phyloP scores from a whole-genome alignment of 2,113 vertebrate species.

The Australoheros scitulus region DNA sequence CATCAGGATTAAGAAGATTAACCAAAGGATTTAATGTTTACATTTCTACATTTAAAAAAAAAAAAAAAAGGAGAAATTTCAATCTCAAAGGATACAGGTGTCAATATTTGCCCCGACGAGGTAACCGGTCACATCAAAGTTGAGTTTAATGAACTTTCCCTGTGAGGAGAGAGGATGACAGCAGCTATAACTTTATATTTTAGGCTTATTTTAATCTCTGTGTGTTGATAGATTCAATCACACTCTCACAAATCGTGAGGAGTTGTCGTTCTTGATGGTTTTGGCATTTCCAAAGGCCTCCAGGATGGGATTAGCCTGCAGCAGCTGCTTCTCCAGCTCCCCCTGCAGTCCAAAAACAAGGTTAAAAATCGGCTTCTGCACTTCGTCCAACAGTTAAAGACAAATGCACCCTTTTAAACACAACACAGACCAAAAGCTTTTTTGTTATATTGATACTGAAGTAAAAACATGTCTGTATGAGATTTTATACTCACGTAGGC shows the following conservation, averaged over 20 bases:
- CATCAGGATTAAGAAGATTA: constrained; percentile 33
- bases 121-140: constrained; percentile 95
- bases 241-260: constrained; percentile 88
- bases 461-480: neutral
- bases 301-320: constrained; percentile 96
- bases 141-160: constrained; percentile 98
- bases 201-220: too few relatives aligned
- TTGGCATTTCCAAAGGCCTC: constrained; percentile 98
- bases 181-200: neutral
- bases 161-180: constrained; percentile 60
- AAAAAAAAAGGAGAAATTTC: neutral
- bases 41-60: neutral
- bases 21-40: neutral
- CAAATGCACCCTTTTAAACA: neutral
- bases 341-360: constrained; percentile 76
- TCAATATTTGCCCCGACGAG: constrained; percentile 96
- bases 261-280: constrained; percentile 98
- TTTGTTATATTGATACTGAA: neutral
- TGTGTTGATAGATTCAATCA: neutral
- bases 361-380: neutral
- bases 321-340: constrained; percentile 94
- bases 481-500: constrained; percentile 79
- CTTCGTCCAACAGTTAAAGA: neutral
- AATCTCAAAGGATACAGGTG: constrained; percentile 90
- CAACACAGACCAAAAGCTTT: neutral